Conservation (phyloP, 2,113 vertebrate genomes). For the Salminus brasiliensis region DNA sequence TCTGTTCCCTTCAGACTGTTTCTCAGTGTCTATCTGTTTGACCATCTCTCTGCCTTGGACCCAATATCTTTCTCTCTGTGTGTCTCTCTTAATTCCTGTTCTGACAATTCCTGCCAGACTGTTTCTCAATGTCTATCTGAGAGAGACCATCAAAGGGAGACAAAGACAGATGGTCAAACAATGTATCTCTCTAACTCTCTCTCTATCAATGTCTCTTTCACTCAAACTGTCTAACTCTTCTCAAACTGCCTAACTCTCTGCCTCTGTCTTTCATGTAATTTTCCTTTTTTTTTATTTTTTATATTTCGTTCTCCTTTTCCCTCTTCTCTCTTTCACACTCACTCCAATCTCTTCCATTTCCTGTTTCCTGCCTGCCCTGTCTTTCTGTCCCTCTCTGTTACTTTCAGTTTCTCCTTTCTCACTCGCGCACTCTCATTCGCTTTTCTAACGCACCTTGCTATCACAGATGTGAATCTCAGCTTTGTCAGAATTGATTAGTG, state of each 20-base stretch:
- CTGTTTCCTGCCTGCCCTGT: not conserved
- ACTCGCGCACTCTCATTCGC: not conserved
- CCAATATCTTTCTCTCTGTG: no score
- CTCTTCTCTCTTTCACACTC: not conserved
- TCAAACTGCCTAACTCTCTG: not conserved
- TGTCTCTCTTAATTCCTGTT: no score
- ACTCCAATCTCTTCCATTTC: not conserved
- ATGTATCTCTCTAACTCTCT: no score
- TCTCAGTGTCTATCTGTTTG: no score
- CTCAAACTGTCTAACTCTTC: not conserved
- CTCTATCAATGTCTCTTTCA: not conserved
- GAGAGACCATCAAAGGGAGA: no score
- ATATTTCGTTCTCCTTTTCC: conserved; percentile 31
- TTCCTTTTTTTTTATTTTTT: not conserved
- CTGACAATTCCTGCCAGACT: not conserved
- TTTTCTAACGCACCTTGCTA: not conserved
- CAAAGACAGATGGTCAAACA: no score
- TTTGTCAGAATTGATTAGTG: not conserved
- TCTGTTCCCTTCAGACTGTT: no score
- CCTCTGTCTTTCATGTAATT: not conserved
- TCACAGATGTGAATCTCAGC: not conserved
- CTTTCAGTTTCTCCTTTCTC: not conserved
- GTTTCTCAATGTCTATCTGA: no score
- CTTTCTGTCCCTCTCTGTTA: conserved; percentile 4
- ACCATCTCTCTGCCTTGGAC: no score